A percentile compares a stretch with the other conserved stretches of the same genome.
Conservation (phyloP, 2,797 vertebrate species). For the Apogon talboti region DNA sequence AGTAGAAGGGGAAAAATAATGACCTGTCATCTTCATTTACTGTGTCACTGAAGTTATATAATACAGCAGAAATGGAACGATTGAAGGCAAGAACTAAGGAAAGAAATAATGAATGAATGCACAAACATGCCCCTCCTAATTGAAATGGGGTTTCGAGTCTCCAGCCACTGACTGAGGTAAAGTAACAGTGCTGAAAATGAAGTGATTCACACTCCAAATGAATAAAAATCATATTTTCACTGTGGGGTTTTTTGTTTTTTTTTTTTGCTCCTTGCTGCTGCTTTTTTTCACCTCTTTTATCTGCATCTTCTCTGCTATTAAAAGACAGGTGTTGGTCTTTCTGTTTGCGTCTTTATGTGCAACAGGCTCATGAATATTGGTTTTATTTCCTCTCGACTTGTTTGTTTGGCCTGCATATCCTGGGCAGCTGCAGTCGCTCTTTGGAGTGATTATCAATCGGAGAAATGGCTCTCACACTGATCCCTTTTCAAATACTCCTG, state of each 20-base stretch:
- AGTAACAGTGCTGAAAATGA: conserved; percentile 13
- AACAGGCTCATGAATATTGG: conserved; percentile 34
- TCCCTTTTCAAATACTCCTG: conserved; percentile 63
- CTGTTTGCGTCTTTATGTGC: conserved; percentile 14
- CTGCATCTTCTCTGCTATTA: conserved; percentile 2
- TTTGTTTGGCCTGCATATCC: conserved; percentile 53
- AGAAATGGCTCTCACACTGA: conserved; percentile 54
- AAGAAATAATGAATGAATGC: conserved; percentile 28
- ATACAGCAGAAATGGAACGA: conserved; percentile 26
- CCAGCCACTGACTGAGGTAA: conserved; percentile 6
- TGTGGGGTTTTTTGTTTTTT: background rate
- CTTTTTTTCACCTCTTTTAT: background rate
- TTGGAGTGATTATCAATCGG: conserved; percentile 59
- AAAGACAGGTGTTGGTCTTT: conserved; percentile 38
- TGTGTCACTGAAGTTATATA: conserved; percentile 12
- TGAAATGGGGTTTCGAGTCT: conserved; percentile 42
- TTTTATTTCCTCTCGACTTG: conserved; percentile 35
- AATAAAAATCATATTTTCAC: background rate
- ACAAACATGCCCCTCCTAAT: conserved; percentile 26
- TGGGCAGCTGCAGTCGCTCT: conserved; percentile 52
- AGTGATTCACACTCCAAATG: conserved; percentile 8
- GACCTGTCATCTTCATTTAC: conserved; percentile 24
- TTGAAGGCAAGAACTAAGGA: conserved; percentile 18
- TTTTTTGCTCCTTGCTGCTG: background rate
- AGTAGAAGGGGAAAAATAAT: conserved; percentile 5